These are phyloP conservation scores for Heliconius ethilla DNA, from an alignment of 2,888 invertebrate species.

Conservation along the genomic window DNA sequence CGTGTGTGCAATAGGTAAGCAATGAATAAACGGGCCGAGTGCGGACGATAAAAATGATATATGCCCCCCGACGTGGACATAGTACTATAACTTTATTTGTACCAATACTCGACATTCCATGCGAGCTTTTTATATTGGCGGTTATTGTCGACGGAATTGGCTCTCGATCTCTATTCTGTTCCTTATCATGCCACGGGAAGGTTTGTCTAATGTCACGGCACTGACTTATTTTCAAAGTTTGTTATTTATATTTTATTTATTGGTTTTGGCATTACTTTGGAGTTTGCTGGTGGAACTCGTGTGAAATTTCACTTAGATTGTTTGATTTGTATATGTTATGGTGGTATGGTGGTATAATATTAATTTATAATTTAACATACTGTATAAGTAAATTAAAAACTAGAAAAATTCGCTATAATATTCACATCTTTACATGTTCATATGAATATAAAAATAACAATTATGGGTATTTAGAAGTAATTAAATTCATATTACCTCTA, in stretches of 20 bases:
- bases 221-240: constrained; percentile 44
- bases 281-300: not conserved
- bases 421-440: no score
- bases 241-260: constrained; percentile 38
- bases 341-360: not conserved
- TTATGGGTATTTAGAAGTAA: not conserved
- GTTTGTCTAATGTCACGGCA: constrained; percentile 41
- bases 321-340: not conserved
- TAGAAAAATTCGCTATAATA: no score
- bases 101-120: constrained; percentile 59
- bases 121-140: constrained; percentile 51
- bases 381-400: no score
- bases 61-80: constrained; percentile 71
- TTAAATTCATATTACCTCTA: not conserved
- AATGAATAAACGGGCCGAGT: constrained; percentile 79
- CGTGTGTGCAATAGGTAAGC: constrained; percentile 79
- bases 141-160: constrained; percentile 50
- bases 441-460: not conserved
- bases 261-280: constrained; percentile 20
- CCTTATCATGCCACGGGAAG: constrained; percentile 44
- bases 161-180: constrained; percentile 46
- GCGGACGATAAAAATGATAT: constrained; percentile 82
- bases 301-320: not conserved
- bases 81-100: constrained; percentile 71
- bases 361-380: not conserved